Percentiles rank a stretch among this genome's conserved stretches.
phyloP scores from a whole-genome alignment of 1,140 invertebrate species.

The Oncopeltus fasciatus region DNA sequence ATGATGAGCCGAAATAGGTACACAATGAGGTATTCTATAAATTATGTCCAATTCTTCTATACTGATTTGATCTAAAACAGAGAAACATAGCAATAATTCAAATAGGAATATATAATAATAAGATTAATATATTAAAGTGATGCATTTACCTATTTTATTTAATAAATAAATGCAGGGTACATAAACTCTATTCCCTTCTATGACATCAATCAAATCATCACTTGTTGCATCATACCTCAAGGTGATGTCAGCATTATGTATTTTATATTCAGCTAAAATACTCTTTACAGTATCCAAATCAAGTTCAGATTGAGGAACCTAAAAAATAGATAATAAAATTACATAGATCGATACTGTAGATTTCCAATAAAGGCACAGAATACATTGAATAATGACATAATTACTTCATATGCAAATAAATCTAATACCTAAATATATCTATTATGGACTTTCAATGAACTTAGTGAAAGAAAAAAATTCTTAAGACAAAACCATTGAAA shows the following conservation, averaged over 20 bases:
- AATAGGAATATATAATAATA: constrained; percentile 2
- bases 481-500: too few relatives aligned
- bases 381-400: too few relatives aligned
- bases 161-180: constrained; percentile 96
- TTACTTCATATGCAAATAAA: too few relatives aligned
- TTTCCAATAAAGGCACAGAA: too few relatives aligned
- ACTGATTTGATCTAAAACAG: constrained; percentile 67
- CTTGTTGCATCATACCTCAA: constrained; percentile 87
- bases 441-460: too few relatives aligned
- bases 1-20: constrained; percentile 98
- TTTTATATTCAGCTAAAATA: constrained; percentile 94
- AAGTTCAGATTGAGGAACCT: constrained; percentile 84
- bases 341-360: too few relatives aligned
- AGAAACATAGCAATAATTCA: constrained; percentile 18
- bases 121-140: background rate
- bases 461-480: too few relatives aligned
- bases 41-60: constrained; percentile 96
- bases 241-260: constrained; percentile 96
- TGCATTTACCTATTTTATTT: constrained; percentile 80
- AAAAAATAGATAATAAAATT: too few relatives aligned
- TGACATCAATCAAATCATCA: constrained; percentile 96
- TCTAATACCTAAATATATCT: too few relatives aligned
- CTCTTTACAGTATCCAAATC: constrained; percentile 91
- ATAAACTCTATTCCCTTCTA: constrained; percentile 97
- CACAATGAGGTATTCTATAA: constrained; percentile 97